A percentile compares a stretch with the other conserved stretches of the same genome.
Conservation (phyloP, 92 coral and sea anemone species). For the Scolanthus callimorphus region DNA sequence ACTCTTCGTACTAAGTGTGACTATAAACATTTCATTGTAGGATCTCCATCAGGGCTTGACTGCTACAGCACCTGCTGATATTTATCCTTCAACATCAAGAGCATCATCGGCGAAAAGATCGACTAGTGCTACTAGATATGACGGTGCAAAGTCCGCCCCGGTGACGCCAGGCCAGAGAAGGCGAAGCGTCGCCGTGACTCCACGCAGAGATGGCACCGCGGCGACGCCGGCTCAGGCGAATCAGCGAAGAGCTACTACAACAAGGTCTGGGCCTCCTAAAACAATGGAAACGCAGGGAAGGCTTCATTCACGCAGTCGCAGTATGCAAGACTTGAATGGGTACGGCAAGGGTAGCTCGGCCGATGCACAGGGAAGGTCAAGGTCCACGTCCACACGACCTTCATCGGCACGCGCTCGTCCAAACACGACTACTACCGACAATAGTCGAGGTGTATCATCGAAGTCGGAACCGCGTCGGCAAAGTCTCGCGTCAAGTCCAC, state of each 20-base stretch:
- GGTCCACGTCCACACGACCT: constrained; percentile 18
- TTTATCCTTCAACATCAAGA: constrained; percentile 5
- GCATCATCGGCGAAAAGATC: constrained; percentile 18
- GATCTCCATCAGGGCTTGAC: constrained; percentile 6
- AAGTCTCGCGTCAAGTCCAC: constrained; percentile 15
- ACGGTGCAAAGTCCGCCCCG: constrained; percentile 3
- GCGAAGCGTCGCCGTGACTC: constrained; percentile 26
- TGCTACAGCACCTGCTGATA: neutral
- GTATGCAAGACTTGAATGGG: constrained; percentile 80
- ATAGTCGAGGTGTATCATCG: neutral
- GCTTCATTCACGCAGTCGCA: constrained; percentile 52
- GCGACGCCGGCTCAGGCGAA: constrained; percentile 24
- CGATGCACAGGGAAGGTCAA: constrained; percentile 1
- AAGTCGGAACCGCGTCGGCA: constrained; percentile 28
- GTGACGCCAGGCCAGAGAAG: constrained; percentile 24
- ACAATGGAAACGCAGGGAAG: constrained; percentile 45
- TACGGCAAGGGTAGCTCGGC: neutral
- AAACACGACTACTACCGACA: too few species aligned
- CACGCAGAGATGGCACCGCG: constrained; percentile 12
- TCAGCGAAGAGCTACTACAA: constrained; percentile 19
- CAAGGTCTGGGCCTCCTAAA: constrained; percentile 35
- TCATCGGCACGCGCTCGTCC: constrained; percentile 12
- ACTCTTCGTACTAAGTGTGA: too few species aligned
- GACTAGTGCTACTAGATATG: neutral
- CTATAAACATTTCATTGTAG: too few species aligned